Evolutionary conservation across 2,888 invertebrate species (phyloP), one percentile per base, ranked within the genome.

Genomic region (Drosophila buzzatii): DNA sequence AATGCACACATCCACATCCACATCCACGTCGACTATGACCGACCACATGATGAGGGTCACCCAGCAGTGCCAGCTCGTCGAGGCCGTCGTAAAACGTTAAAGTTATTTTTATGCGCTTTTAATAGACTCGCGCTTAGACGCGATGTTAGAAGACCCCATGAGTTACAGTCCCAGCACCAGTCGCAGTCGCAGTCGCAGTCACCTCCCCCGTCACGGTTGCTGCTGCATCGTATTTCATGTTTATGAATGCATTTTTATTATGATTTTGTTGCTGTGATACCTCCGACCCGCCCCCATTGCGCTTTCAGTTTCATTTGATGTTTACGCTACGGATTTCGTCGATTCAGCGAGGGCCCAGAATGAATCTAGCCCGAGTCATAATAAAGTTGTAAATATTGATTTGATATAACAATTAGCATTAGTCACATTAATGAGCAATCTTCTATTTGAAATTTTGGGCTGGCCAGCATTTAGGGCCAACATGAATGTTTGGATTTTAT

Each of bases 231-330:
- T 75, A 89, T 90, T 90, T 87, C 90, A 87, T 90, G 90, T 89
- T 90, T 87, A 90, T 89, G 85, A 87, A 85, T 90, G 90, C 88
- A 79, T 82, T 90, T 88, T 88, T 90, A 86, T 90, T 87, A 87
- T 83, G 79, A 79, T 55, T 51, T 56, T 67, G 18, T 53, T 42
- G 27, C 18, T 20, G 27, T 41, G 37, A 51, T 51, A 39, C 70
- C 18, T 31, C 31, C 31, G 7, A 23, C 33, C 42, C 31, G 41
- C n/a, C 10, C 18, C 9, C 23, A 6, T 16, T 62, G 62, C 35
- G 53, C 62, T 66, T 60, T 65, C 64, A 39, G 61, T 73, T 75
- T 74, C 66, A 71, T 84, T 85, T 85, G 69, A 81, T 59, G 52
- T 74, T 79, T 82, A 79, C 70, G 73, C 80, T 59, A 55, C 37